Percentiles rank a stretch among this genome's conserved stretches.
These are phyloP conservation scores for Campoplex capitator DNA, from an alignment of 2,888 invertebrate genomes.

Conservation along the genomic window DNA sequence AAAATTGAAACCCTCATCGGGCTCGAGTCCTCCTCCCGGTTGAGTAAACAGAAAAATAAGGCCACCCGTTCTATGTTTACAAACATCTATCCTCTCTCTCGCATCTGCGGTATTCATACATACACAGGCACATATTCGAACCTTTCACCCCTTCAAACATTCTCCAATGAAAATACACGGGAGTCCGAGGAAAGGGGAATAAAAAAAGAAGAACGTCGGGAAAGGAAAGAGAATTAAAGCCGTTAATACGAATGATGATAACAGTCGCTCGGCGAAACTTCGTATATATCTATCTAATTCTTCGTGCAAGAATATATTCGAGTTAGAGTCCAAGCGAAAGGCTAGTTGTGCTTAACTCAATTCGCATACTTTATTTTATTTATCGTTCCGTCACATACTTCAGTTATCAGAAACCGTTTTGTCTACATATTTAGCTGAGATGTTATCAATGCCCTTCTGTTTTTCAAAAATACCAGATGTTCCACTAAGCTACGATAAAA, in stretches of 20 bases:
- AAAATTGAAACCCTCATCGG: too few species aligned
- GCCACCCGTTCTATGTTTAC: too few species aligned
- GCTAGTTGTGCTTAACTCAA: background rate
- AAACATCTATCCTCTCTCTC: constrained; percentile 1
- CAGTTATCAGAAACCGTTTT: background rate
- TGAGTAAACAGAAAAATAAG: too few species aligned
- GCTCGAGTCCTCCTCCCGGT: too few species aligned
- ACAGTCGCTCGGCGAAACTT: constrained; percentile 53
- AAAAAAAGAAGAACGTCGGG: background rate
- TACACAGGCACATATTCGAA: constrained; percentile 4
- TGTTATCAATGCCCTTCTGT: background rate
- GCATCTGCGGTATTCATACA: background rate
- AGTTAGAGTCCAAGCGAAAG: constrained; percentile 36
- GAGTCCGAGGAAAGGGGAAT: background rate
- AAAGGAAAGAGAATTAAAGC: constrained; percentile 35
- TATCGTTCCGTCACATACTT: background rate
- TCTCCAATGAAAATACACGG: constrained; percentile 12
- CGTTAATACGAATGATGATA: constrained; percentile 56
- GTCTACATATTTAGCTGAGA: background rate
- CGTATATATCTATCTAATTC: constrained; percentile 30
- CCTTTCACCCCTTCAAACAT: constrained; percentile 39
- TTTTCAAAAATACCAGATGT: background rate
- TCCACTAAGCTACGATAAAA: too few species aligned
- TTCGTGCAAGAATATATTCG: constrained; percentile 48
- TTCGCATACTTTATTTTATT: background rate